Percentiles rank a stretch among this genome's conserved stretches.
Evolutionary conservation across 2,113 vertebrate genomes (phyloP).

Genomic region (Chaetops frenatus): DNA sequence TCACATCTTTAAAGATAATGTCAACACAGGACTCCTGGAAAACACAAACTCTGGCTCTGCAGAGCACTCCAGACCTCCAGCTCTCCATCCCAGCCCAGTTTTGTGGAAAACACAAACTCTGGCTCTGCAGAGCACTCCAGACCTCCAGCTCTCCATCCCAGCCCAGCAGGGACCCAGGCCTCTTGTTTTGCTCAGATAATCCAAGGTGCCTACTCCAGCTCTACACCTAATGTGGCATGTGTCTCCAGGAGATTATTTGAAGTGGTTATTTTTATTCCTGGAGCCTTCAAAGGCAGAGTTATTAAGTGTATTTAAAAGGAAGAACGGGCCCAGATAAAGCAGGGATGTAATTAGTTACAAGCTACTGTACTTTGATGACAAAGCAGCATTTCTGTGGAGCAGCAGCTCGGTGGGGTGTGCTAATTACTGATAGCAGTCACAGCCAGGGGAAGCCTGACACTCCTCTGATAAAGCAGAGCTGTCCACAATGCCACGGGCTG

Average conservation of each 20-base stretch:
- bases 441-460: slow-evolving; percentile 35
- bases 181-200: slow-evolving; percentile 19
- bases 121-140: neutral
- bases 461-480: slow-evolving; percentile 43
- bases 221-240: neutral
- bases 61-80: neutral
- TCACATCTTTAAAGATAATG: neutral
- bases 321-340: slow-evolving; percentile 46
- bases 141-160: neutral
- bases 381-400: slow-evolving; percentile 7
- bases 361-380: slow-evolving; percentile 59
- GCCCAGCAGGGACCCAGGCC: neutral
- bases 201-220: slow-evolving; percentile 28
- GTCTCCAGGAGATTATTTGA: slow-evolving; percentile 48
- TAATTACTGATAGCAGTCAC: slow-evolving; percentile 45
- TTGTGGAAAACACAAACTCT: neutral
- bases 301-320: slow-evolving; percentile 61
- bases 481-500: neutral
- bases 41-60: neutral
- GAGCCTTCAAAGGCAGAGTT: slow-evolving; percentile 40
- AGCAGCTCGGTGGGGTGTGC: slow-evolving; percentile 30
- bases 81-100: neutral
- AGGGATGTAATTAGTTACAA: slow-evolving; percentile 63
- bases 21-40: neutral
- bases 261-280: slow-evolving; percentile 53